These are phyloP conservation scores for Triplophysa rosa DNA, from an alignment of 2,113 vertebrate species.

Conservation along the genomic window DNA sequence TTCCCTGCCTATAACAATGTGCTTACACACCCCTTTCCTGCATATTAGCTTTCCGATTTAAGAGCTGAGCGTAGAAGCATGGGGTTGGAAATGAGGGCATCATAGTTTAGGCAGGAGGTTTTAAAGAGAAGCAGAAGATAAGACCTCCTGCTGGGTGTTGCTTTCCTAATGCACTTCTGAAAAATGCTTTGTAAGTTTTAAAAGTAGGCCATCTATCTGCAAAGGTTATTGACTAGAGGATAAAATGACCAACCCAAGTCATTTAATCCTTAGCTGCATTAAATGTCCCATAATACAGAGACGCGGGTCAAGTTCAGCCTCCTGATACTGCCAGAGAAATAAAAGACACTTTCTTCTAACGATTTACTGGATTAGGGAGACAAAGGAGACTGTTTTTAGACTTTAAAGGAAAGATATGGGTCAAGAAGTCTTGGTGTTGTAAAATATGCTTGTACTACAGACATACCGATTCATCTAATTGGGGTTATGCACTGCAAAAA, in stretches of 20 bases:
- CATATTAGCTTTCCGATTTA: background rate
- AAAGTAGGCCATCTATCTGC: conserved; percentile 2
- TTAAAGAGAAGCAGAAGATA: background rate
- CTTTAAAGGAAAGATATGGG: background rate
- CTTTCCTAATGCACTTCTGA: background rate
- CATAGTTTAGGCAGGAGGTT: background rate
- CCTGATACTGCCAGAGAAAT: background rate
- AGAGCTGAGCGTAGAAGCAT: conserved; percentile 6
- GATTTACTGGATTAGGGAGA: conserved; percentile 14
- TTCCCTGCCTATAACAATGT: conserved; percentile 1
- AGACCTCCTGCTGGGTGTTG: background rate
- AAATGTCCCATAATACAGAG: background rate
- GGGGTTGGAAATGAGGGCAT: background rate
- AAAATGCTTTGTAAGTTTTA: background rate
- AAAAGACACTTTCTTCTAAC: background rate
- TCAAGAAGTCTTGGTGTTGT: background rate
- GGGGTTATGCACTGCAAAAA: no score
- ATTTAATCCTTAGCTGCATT: conserved; percentile 32
- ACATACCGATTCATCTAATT: no score
- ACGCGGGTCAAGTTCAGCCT: background rate
- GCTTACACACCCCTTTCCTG: conserved; percentile 18
- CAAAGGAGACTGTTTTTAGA: background rate
- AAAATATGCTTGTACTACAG: no score
- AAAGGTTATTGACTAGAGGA: conserved; percentile 33
- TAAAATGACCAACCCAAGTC: conserved; percentile 28